phyloP scores from a whole-genome alignment of 2,888 invertebrate genomes.

The Cremastobaeus sp. region DNA sequence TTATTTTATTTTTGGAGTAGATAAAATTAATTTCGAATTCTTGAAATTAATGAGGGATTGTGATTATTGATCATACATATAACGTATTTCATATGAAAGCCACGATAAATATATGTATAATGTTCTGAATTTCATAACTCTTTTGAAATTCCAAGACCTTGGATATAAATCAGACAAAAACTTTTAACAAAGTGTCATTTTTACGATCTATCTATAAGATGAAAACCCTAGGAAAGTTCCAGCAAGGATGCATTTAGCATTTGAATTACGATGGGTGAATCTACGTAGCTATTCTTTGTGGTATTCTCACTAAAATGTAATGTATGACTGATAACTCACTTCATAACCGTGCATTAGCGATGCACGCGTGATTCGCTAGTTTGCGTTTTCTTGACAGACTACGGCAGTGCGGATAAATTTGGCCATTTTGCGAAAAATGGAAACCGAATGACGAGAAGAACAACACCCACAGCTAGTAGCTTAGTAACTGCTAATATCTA shows the following conservation, averaged over 20 bases:
- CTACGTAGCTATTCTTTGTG: conserved; percentile 30
- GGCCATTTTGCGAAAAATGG: conserved; percentile 12
- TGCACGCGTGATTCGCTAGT: conserved; percentile 17
- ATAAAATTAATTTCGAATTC: too few relatives aligned
- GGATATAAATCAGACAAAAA: conserved; percentile 37
- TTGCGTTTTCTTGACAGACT: too few relatives aligned
- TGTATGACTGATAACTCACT: conserved; percentile 47
- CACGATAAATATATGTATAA: too few relatives aligned
- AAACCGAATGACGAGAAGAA: too few relatives aligned
- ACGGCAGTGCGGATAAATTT: conserved; percentile 14
- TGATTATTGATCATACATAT: too few relatives aligned
- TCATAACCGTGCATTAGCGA: conserved; percentile 50
- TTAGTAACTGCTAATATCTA: conserved; percentile 32
- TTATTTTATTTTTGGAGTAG: too few relatives aligned
- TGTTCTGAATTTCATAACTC: too few relatives aligned
- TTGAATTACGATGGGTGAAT: conserved; percentile 42
- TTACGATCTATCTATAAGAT: conserved; percentile 52
- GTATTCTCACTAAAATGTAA: conserved; percentile 41
- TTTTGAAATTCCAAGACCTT: conserved; percentile 24
- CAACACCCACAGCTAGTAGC: too few relatives aligned
- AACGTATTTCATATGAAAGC: too few relatives aligned
- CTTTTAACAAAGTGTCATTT: conserved; percentile 54
- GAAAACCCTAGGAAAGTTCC: conserved; percentile 39
- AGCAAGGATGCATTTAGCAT: conserved; percentile 47
- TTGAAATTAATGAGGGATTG: too few relatives aligned